These are phyloP conservation scores for Dynastes hyllus DNA, from an alignment of 2,888 invertebrate species.

Conservation along the genomic window DNA sequence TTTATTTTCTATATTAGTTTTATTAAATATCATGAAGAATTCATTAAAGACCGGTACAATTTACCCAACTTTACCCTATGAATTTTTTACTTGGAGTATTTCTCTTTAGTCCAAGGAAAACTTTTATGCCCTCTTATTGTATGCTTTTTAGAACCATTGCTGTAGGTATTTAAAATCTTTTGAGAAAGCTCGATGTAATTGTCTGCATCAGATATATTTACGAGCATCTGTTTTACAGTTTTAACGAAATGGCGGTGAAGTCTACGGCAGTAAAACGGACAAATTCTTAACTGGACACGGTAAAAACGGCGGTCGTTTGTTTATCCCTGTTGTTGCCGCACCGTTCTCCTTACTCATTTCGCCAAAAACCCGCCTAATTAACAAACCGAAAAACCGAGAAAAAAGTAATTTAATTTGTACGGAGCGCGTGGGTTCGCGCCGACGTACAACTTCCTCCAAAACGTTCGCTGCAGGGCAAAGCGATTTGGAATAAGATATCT, in stretches of 20 bases:
- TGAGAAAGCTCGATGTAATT: not conserved
- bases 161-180: too few relatives aligned
- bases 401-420: constrained; percentile 60
- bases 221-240: constrained; percentile 44
- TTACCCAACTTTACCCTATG: too few relatives aligned
- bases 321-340: constrained; percentile 45
- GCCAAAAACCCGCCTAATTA: constrained; percentile 55
- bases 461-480: constrained; percentile 53
- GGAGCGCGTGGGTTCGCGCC: constrained; percentile 44
- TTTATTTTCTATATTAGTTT: too few relatives aligned
- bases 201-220: constrained; percentile 39
- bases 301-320: constrained; percentile 48
- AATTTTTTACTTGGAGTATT: too few relatives aligned
- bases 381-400: constrained; percentile 57
- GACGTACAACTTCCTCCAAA: constrained; percentile 23
- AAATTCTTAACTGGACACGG: constrained; percentile 46
- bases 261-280: constrained; percentile 34
- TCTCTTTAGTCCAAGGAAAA: too few relatives aligned
- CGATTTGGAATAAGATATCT: constrained; percentile 57
- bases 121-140: too few relatives aligned
- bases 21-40: too few relatives aligned
- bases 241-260: constrained; percentile 31
- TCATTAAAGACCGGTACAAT: too few relatives aligned
- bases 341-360: constrained; percentile 19
- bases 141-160: too few relatives aligned